Evolutionary conservation across 2,797 vertebrate genomes (phyloP).

Genomic region (Hydrophis major): DNA sequence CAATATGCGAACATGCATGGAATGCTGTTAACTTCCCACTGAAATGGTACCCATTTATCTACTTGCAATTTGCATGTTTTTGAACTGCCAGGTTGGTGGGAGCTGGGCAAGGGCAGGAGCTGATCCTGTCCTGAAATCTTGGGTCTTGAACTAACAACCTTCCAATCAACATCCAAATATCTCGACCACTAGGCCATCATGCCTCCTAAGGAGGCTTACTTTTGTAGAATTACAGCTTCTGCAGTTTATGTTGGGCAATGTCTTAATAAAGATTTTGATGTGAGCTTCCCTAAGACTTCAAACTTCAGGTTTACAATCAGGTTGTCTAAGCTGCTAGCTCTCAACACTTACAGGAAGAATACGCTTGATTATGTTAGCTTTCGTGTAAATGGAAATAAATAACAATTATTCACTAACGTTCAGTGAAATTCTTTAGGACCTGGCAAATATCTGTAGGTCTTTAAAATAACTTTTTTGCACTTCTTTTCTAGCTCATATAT

Average conservation of each 20-base stretch:
- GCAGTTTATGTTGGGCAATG: background rate
- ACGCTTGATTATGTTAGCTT: background rate
- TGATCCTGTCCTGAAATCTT: background rate
- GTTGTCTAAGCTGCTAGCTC: background rate
- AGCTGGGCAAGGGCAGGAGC: background rate
- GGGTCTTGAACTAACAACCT: background rate
- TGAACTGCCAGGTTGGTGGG: background rate
- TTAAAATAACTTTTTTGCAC: background rate
- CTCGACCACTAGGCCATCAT: background rate
- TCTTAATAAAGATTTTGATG: background rate
- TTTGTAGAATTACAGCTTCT: background rate
- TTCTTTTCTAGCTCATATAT: background rate
- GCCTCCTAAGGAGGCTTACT: background rate
- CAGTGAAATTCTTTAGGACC: background rate
- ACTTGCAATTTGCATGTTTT: background rate
- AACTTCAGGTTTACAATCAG: background rate
- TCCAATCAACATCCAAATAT: background rate
- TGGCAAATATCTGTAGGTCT: background rate
- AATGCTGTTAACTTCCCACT: background rate
- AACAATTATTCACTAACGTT: background rate
- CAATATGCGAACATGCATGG: background rate
- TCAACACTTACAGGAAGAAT: too few relatives aligned
- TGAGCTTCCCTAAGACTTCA: background rate
- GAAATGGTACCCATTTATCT: background rate
- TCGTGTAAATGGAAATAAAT: background rate